Evolutionary conservation across 2,888 invertebrate species (phyloP), one percentile per base, ranked within the genome.

Genomic region (Rhogogaster chlorosoma): DNA sequence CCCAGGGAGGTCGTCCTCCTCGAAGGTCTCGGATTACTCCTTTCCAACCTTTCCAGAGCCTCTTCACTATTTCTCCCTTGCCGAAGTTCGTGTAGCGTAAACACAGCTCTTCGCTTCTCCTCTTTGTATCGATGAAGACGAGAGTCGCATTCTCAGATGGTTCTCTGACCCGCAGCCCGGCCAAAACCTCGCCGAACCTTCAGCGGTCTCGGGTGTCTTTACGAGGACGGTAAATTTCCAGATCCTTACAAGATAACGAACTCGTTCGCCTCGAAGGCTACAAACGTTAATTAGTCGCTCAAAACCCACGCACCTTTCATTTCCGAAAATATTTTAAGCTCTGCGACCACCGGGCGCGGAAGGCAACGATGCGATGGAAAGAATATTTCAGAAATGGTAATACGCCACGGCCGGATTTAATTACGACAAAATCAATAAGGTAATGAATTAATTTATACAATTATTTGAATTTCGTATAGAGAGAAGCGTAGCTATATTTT

Each of bases 81-180:
- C 42, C 15, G 15, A 29, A n/a, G 57, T 83, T 49, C 45, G 6
- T 49, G 42, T 32, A 22, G 49, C 67, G 29, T 70, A 67, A 83
- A 83, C 67, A 67, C 83, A 4, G 49, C 29, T 45, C 80, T 32
- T 49, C 67, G 29, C 10, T 70, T 32, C 70, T 67, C 10, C 83
- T 49, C 67, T 67, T 70, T 67, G 83, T 83, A 83, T 70, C 83
- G 67, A 83, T 83, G 83, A 83, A 83, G 83, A 83, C 45, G 83
- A 49, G 49, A 32, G 42, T 67, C 83, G 38, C 45, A n/a, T 36
- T 29, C 22, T 64, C 64, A 36, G 78, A 78, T 53, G 78, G 78
- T 32, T 29, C 36, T 67, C 42, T 67, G 67, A 67, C 64, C 64
- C 29, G 67, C 26, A 26, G 36, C 12, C 9, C 18, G 61, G 49